Base-by-base conservation (phyloP, 2,888 invertebrate species). In the Hemicrepidius hirtus region DNA sequence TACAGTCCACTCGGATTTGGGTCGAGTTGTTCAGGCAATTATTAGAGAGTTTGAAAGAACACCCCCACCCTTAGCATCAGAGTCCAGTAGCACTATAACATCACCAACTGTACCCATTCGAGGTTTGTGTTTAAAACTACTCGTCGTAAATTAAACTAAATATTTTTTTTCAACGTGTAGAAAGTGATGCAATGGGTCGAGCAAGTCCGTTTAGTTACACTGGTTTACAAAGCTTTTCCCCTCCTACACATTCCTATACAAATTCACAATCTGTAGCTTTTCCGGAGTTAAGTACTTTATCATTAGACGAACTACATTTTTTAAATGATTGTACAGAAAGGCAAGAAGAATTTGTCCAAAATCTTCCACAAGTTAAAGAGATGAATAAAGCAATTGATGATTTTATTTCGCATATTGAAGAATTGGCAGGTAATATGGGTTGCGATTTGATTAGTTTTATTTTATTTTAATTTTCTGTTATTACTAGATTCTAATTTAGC, bases 1-100 rank as follows among this genome's bases (percentile, higher is more conserved):
- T 81, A 92, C 94, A 16, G 87, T 91, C 46, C 94, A 94, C 86
- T 94, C 94, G 0, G 95, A 95, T 86, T 88, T 95, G 76, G 94
- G 94, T 0, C 89, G 94, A 69, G 92, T 95, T 2, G 95, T 95
- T 0, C 94, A 94, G 84, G 95, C 93, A 18, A 92, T 95, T 57
- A 93, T 93, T 75, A 87, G 95, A 66, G 95, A 95, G 85, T 93
- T 93, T 79, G 92, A 94, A 84, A 89, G 91, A 80, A 91, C 87
- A 82, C 91, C 90, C 74, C 91, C 88, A 64, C 88, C 87, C 53
- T 80, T 90, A 71, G 69, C 68, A 16, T 59, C 53, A 12, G 77
- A 79, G 68, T 74, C 76, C 53, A 70, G 74, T 62, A 78, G 74
- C 63, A 77, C 67, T 65, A 76, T 78, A 41, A 77, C 76, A 50